Percentiles rank a stretch among this genome's conserved stretches.
phyloP scores from a whole-genome alignment of 2,113 vertebrate genomes.

The Myrmecophaga tridactyla region DNA sequence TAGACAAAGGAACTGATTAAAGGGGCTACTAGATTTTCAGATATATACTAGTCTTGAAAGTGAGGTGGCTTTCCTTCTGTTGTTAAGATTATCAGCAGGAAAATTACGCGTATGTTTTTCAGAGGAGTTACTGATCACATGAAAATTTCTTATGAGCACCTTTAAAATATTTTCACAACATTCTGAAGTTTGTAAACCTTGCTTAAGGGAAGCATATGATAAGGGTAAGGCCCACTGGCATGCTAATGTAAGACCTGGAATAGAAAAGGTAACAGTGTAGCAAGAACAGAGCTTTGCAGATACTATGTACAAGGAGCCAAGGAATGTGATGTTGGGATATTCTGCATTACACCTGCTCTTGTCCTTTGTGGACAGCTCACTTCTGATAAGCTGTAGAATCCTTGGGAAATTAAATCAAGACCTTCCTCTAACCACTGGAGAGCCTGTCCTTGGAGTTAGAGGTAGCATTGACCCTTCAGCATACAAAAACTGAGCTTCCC shows the following conservation, averaged over 20 bases:
- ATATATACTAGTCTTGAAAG: background rate
- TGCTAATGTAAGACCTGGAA: background rate
- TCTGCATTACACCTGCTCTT: background rate
- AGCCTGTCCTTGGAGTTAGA: background rate
- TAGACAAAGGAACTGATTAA: constrained; percentile 24
- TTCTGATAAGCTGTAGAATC: background rate
- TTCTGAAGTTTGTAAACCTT: background rate
- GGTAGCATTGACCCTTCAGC: background rate
- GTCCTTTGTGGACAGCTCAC: background rate
- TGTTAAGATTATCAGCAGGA: background rate
- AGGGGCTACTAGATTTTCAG: background rate
- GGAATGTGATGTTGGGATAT: background rate
- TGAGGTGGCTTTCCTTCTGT: background rate
- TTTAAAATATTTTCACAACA: constrained; percentile 7
- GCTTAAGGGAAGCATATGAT: background rate
- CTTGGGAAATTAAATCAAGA: background rate
- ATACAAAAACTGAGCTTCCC: background rate
- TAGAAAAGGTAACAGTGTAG: background rate
- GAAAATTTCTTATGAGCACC: background rate
- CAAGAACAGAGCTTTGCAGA: background rate
- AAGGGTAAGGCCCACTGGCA: background rate
- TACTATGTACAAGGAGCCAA: background rate
- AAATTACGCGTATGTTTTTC: background rate
- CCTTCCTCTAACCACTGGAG: background rate
- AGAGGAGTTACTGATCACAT: background rate